Base-by-base conservation (phyloP, 2,888 invertebrate species). In the Dastarcus helophoroides region DNA sequence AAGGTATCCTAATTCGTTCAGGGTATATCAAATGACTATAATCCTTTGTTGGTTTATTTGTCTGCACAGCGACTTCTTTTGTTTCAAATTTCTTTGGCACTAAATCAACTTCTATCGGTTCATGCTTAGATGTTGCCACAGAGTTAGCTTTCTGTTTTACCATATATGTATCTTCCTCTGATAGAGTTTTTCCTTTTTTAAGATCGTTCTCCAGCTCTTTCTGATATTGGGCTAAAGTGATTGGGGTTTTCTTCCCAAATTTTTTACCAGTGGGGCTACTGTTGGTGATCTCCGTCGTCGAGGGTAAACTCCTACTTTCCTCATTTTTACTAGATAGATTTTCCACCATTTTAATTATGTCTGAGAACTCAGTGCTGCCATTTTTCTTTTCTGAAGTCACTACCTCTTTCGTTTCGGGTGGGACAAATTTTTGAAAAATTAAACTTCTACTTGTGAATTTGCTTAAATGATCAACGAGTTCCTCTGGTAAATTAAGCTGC, bases 1-100 rank as follows among this genome's bases (percentile, higher is more conserved):
- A 70, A 3, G 85, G 83, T 39, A 86, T 82, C 41, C 65, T 65
- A 37, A 86, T 82, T 48, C 64, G 65, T 38, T 74, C 69, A 17
- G 71, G 68, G 50, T 76, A 77, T 17, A 47, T 40, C 28, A 60
- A 43, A 40, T 55, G 43, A 38, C 27, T 43, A 30, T 40, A 50
- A 46, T 45, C 36, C 32, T 29, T 26, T 30, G 4, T 9, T 37
- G 11, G 2, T 26, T 27, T 2, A 15, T 22, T 7, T 24, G 6
- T 22, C 3, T 27, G 11, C 12, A 16, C n/a, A 21, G 6, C n/a
- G 6, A 8, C 10, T 23, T 23, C 8, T 8, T 7, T 23, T 11
- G 6, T 6, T 8, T 5, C 6, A 23, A 7, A 17, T 23, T 23
- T 8, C 7, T 23, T 23, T 11, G 6, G 6, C 6, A 6, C 6